phyloP scores from a whole-genome alignment of 2,113 vertebrate species.

The Tenrec ecaudatus region DNA sequence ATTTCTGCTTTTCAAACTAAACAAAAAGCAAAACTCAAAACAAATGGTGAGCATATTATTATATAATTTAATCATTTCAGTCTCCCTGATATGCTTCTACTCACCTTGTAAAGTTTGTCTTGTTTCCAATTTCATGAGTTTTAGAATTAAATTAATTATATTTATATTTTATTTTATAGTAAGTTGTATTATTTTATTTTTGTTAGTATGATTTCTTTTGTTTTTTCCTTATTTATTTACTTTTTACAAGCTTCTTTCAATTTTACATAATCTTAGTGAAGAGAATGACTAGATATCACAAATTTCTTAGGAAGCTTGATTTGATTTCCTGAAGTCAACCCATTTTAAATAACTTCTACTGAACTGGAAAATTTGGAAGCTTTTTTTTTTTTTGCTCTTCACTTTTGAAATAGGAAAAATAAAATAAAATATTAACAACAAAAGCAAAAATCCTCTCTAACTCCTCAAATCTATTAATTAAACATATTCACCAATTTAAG shows the following conservation, averaged over 20 bases:
- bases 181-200: not conserved
- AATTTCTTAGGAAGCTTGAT: slow-evolving; percentile 10
- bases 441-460: too few species aligned
- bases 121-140: slow-evolving; percentile 50
- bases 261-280: slow-evolving; percentile 54
- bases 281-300: not conserved
- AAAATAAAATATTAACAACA: not conserved
- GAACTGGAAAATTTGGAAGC: not conserved
- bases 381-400: not conserved
- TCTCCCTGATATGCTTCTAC: not conserved
- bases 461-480: not conserved
- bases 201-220: too few species aligned
- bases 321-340: not conserved
- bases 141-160: slow-evolving; percentile 46
- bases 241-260: not conserved
- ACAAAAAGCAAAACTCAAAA: slow-evolving; percentile 50
- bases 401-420: not conserved
- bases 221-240: too few species aligned
- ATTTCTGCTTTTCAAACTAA: slow-evolving; percentile 54
- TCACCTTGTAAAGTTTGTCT: slow-evolving; percentile 51
- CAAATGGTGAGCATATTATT: slow-evolving; percentile 51
- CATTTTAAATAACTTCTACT: slow-evolving; percentile 40
- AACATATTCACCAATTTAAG: not conserved
- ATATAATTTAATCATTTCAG: slow-evolving; percentile 58
- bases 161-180: slow-evolving; percentile 27